Evolutionary conservation across 2,888 invertebrate genomes (phyloP).

Genomic region (Zelleria hepariella): DNA sequence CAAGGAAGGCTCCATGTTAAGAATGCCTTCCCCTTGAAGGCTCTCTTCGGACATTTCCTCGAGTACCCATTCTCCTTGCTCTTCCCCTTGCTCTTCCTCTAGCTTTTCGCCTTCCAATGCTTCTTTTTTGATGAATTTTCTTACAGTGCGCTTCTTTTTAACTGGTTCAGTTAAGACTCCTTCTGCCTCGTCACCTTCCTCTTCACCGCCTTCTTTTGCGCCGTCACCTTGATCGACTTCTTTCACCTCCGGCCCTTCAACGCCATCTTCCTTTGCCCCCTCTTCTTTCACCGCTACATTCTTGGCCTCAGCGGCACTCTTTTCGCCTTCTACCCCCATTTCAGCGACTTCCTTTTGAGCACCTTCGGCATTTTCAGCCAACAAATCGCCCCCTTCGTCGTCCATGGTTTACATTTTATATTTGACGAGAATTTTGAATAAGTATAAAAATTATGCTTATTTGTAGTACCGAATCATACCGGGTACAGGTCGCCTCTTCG

Average conservation of each 20-base stretch:
- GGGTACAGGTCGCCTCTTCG: conserved; percentile 42
- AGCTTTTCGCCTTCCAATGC: conserved; percentile 18
- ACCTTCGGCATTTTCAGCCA: conserved; percentile 1
- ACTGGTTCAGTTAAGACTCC: conserved; percentile 17
- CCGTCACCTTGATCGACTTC: conserved; percentile 17
- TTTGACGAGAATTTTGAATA: neutral
- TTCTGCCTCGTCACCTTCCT: conserved; percentile 5
- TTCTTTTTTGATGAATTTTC: conserved; percentile 4
- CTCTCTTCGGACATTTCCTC: conserved; percentile 14
- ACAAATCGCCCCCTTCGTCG: conserved; percentile 8
- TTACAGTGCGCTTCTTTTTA: conserved; percentile 16
- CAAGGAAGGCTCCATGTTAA: conserved; percentile 7
- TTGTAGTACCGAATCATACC: conserved; percentile 30
- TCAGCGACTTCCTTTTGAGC: neutral
- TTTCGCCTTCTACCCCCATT: conserved; percentile 4
- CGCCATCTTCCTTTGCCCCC: neutral
- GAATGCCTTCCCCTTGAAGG: conserved; percentile 9
- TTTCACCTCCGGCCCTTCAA: conserved; percentile 3
- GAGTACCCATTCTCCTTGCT: conserved; percentile 24
- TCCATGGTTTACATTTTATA: neutral
- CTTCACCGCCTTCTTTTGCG: conserved; percentile 17
- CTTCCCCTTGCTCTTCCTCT: conserved; percentile 17
- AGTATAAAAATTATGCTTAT: neutral
- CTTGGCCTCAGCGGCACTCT: conserved; percentile 8
- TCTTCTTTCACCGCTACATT: conserved; percentile 3